phyloP scores from a whole-genome alignment of 1,140 invertebrate genomes.

The Euwallacea fornicatus region DNA sequence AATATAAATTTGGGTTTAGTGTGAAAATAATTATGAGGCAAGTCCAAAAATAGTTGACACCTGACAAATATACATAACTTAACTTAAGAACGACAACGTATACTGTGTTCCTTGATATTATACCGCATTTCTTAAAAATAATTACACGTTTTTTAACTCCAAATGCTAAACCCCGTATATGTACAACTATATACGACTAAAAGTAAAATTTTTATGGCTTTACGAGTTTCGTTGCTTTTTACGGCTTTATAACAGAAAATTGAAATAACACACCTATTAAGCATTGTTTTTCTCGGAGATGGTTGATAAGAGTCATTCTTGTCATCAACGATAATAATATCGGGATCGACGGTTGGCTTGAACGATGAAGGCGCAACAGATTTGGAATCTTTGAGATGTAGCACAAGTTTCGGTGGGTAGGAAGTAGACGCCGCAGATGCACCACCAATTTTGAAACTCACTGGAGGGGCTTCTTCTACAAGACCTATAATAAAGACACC shows the following conservation, averaged over 20 bases:
- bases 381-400: conserved; percentile 24
- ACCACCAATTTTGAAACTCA: conserved; percentile 49
- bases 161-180: background rate
- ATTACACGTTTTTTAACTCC: background rate
- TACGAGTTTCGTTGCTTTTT: too few relatives aligned
- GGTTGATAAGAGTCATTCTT: conserved; percentile 44
- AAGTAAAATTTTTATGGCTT: too few relatives aligned
- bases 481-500: conserved; percentile 39
- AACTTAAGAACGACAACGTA: too few relatives aligned
- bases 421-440: conserved; percentile 15
- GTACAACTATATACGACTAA: too few relatives aligned
- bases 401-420: conserved; percentile 12
- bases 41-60: too few relatives aligned
- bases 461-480: conserved; percentile 47
- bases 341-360: conserved; percentile 49
- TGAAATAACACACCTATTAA: too few relatives aligned
- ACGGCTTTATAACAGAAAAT: background rate
- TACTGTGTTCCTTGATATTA: too few relatives aligned
- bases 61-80: too few relatives aligned
- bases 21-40: too few relatives aligned
- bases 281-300: background rate
- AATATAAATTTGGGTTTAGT: background rate
- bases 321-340: conserved; percentile 50
- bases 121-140: too few relatives aligned
- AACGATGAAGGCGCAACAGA: conserved; percentile 45